Percentiles rank a stretch among this genome's conserved stretches.
phyloP scores from a whole-genome alignment of 2,888 invertebrate species.

The Drosophila colorata region DNA sequence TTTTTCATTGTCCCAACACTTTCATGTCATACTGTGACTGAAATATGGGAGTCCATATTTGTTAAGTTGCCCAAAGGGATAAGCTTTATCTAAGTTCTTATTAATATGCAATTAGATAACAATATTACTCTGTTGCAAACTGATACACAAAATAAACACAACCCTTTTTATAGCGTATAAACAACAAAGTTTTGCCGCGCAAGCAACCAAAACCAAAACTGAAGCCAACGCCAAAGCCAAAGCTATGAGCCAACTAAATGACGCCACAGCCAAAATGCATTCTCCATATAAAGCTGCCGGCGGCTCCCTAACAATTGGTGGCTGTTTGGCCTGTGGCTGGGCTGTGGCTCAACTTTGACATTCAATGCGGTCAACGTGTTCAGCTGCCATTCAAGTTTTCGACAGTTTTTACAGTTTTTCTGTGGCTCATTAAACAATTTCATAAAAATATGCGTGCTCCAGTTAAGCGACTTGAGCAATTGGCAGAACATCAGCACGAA shows the following conservation, averaged over 20 bases:
- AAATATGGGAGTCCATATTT: no score
- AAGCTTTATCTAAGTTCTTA: no score
- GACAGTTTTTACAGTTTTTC: constrained; percentile 25
- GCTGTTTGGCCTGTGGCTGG: constrained; percentile 5
- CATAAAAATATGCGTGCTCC: constrained; percentile 31
- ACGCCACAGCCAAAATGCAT: constrained; percentile 64
- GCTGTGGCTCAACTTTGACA: constrained; percentile 69
- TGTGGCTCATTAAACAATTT: constrained; percentile 22
- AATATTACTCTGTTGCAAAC: neutral
- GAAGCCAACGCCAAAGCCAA: constrained; percentile 6
- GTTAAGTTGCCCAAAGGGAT: no score
- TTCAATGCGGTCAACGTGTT: constrained; percentile 33
- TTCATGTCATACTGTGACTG: no score
- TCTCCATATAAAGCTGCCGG: constrained; percentile 46
- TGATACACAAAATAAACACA: neutral
- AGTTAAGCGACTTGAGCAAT: constrained; percentile 25
- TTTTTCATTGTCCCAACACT: no score
- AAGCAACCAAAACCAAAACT: constrained; percentile 27
- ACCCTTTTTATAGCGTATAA: constrained; percentile 4
- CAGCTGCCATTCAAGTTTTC: constrained; percentile 32
- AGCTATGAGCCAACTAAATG: constrained; percentile 47
- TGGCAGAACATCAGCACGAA: constrained; percentile 20
- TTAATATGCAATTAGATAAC: no score
- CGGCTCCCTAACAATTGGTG: constrained; percentile 24
- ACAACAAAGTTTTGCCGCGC: constrained; percentile 28